Percentiles rank a stretch among this genome's conserved stretches.
These are phyloP conservation scores for Falcunculus frontatus DNA, from an alignment of 2,113 vertebrate genomes.

Conservation along the genomic window DNA sequence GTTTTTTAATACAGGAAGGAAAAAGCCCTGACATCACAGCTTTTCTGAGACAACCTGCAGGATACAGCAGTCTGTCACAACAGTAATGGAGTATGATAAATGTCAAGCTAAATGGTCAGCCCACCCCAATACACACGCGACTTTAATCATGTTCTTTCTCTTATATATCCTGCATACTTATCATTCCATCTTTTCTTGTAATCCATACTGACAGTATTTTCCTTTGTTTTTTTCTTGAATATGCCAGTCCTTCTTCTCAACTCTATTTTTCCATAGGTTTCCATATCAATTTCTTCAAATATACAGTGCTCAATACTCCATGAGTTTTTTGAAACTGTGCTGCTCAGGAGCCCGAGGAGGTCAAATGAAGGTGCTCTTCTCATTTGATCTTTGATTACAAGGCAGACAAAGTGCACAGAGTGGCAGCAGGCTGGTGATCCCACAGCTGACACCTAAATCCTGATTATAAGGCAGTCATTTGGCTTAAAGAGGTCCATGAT, in stretches of 20 bases:
- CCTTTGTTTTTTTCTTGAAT: neutral
- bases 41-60: neutral
- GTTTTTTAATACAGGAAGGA: neutral
- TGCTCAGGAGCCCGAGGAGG: neutral
- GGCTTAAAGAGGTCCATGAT: neutral
- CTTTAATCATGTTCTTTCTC: neutral
- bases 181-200: neutral
- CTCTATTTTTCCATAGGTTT: neutral
- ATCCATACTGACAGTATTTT: neutral
- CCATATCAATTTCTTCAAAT: neutral
- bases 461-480: neutral
- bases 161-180: neutral
- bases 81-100: neutral
- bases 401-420: neutral
- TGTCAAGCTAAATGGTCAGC: neutral
- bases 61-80: neutral
- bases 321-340: neutral
- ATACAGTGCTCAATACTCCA: neutral
- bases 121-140: neutral
- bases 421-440: neutral
- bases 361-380: neutral
- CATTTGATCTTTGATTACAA: neutral
- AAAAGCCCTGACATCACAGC: neutral
- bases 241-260: neutral
- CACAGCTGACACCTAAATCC: neutral